These are phyloP conservation scores for Argya squamiceps DNA, from an alignment of 2,797 vertebrate species.

Conservation along the genomic window DNA sequence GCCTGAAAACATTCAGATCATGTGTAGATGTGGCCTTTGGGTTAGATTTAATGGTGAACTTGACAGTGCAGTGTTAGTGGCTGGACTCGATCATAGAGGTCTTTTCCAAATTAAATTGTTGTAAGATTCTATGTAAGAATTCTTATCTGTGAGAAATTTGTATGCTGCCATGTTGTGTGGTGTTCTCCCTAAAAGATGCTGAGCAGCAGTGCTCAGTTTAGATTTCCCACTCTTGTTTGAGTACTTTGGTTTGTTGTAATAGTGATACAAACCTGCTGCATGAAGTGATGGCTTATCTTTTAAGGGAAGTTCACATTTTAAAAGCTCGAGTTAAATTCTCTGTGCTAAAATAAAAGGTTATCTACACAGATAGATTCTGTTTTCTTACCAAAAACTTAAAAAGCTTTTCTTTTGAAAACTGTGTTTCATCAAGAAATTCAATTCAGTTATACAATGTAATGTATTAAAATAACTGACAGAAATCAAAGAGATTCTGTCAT, in stretches of 20 bases:
- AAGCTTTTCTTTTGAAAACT: constrained; percentile 27
- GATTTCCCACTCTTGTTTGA: neutral
- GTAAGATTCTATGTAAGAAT: neutral
- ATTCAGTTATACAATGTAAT: neutral
- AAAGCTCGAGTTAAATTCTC: neutral
- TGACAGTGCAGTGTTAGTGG: neutral
- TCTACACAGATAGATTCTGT: neutral
- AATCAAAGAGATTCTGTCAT: neutral
- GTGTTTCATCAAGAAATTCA: neutral
- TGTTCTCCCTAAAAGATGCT: neutral
- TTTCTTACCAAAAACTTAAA: neutral
- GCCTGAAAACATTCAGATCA: neutral
- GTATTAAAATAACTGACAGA: neutral
- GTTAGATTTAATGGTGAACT: neutral
- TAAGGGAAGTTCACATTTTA: neutral
- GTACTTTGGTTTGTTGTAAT: neutral
- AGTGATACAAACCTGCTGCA: neutral
- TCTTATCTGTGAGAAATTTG: neutral
- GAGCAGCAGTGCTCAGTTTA: neutral
- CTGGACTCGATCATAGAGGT: neutral
- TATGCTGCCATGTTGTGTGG: neutral
- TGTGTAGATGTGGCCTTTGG: accelerated
- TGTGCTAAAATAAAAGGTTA: neutral
- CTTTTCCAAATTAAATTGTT: neutral
- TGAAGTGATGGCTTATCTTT: neutral